Base-by-base conservation (phyloP, 2,113 vertebrate species). In the Amphilophus citrinellus region DNA sequence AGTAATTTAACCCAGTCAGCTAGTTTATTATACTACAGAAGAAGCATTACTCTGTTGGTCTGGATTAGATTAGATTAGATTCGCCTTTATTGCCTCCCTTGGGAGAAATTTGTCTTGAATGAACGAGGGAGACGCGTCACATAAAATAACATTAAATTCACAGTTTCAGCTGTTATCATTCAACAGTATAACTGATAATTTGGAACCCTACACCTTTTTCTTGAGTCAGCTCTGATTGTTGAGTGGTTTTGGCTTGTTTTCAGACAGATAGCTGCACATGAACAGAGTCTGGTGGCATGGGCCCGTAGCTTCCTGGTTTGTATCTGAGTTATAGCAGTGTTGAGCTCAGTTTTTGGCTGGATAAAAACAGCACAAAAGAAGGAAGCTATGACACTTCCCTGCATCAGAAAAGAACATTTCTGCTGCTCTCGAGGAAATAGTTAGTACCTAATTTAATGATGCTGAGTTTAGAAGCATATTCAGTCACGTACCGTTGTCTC, bases 61-160 rank as follows among this genome's bases (percentile, higher is more conserved):
- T 30, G 27, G 24, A 71, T 11, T 47, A 10, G 44, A 68, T 68
- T 2, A 27, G 14, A 66, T 24, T 44, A 44, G 39, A 68, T 68
- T 27, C 6, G 22, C 24, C 1, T 3, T 27, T 68, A 27, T 47
- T 68, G 22, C 44, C 0, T 68, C 63, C 0, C 0, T 44, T 3
- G 39, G 63, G 2, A 47, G 14, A 68, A 68, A 47, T 68, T 68
- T 68, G 39, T 68, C 63, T 68, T 27, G 39, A n/a, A 47, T 22
- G 44, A 27, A 39, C 14, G 4, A 47, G 14, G 0, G 63, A 1
- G 8, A 68, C 63, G 0, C 0, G 7, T 24, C 63, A 44, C 63
- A 0, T 44, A 0, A 24, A 66, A 66, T 14, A 15, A 47, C 14
- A 37, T 9, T 9, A 37, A 7, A 37, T 8, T 37, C 37, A 7